These are phyloP conservation scores for Ptychodera flava DNA, from an alignment of 35 echinoderm and acorn worm species.

Conservation along the genomic window DNA sequence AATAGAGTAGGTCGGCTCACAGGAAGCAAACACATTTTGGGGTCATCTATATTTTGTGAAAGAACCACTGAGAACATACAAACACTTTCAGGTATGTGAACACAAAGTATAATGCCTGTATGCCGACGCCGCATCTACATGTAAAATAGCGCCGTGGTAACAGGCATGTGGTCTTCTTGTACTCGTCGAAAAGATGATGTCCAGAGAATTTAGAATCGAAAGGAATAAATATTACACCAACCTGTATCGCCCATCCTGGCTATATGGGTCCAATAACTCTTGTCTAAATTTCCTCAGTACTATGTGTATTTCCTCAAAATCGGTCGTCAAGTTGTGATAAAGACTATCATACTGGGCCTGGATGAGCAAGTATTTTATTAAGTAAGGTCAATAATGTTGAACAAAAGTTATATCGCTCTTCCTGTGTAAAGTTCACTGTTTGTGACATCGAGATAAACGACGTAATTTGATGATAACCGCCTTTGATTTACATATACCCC, in stretches of 20 bases:
- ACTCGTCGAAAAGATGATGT: too few relatives aligned
- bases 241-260: conserved; percentile 4
- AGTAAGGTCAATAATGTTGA: neutral
- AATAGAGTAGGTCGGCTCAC: too few relatives aligned
- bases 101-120: too few relatives aligned
- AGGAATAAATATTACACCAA: too few relatives aligned
- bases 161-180: too few relatives aligned
- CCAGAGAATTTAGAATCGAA: too few relatives aligned
- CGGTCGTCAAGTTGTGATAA: conserved; percentile 55
- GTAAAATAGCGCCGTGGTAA: too few relatives aligned
- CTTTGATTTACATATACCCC: too few relatives aligned
- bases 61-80: neutral
- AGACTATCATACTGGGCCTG: conserved; percentile 68
- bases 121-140: too few relatives aligned
- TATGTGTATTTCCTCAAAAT: conserved; percentile 49
- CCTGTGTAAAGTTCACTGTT: neutral
- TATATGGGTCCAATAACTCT: conserved; percentile 39
- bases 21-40: too few relatives aligned
- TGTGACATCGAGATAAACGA: neutral
- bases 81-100: too few relatives aligned
- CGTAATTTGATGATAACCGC: neutral
- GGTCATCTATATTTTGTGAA: too few relatives aligned
- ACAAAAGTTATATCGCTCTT: neutral
- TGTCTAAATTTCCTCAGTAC: conserved; percentile 45
- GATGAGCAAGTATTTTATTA: neutral